phyloP scores from a whole-genome alignment of 2,113 vertebrate genomes.

The Ammospiza nelsoni region DNA sequence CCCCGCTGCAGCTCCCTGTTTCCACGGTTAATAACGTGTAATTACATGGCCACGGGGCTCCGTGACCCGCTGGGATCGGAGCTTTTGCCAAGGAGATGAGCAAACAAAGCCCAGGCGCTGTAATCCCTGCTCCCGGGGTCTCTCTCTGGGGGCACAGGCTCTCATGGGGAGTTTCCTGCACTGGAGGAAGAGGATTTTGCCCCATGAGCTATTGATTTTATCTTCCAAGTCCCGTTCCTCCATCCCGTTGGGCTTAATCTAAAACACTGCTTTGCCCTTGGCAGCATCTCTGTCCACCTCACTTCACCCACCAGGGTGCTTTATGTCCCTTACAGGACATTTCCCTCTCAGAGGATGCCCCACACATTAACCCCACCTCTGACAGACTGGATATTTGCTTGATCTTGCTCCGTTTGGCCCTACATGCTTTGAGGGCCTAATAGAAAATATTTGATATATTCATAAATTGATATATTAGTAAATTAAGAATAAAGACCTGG shows the following conservation, averaged over 20 bases:
- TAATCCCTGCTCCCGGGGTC: neutral
- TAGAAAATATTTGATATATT: neutral
- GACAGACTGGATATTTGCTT: neutral
- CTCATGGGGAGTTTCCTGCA: neutral
- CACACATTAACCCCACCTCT: neutral
- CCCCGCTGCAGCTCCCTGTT: neutral
- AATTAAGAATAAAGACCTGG: neutral
- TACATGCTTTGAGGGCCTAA: neutral
- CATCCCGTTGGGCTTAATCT: neutral
- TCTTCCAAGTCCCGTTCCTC: neutral
- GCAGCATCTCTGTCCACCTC: neutral
- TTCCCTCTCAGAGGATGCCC: neutral
- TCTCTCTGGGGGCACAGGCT: neutral
- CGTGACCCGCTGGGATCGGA: accelerated
- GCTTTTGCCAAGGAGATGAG: neutral
- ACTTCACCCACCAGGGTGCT: accelerated
- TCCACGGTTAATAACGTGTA: neutral
- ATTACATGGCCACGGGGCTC: neutral
- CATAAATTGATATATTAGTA: neutral
- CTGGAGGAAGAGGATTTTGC: neutral
- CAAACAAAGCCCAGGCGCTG: neutral
- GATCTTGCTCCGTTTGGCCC: accelerated
- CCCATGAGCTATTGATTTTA: conserved; percentile 8
- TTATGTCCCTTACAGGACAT: neutral
- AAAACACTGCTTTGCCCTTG: neutral